These are phyloP conservation scores for Tachypleus tridentatus DNA, from an alignment of 1,140 invertebrate genomes.

Conservation along the genomic window DNA sequence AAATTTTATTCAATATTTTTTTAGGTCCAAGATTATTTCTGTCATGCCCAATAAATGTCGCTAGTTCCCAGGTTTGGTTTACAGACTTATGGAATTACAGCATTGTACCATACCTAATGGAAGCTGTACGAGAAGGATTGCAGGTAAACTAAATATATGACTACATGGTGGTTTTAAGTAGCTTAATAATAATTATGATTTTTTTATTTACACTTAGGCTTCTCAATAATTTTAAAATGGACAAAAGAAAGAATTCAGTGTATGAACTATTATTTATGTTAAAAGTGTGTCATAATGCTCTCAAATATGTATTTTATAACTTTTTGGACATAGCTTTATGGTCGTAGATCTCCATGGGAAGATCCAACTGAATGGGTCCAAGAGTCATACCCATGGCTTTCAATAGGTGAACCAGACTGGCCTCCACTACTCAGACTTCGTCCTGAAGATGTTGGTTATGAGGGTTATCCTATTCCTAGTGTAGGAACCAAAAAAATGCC, in stretches of 20 bases:
- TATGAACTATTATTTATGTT: too few relatives aligned
- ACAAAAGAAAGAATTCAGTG: too few relatives aligned
- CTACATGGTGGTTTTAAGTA: too few relatives aligned
- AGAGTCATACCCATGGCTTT: constrained; percentile 77
- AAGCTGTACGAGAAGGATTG: constrained; percentile 82
- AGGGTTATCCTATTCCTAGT: constrained; percentile 33
- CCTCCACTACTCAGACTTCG: constrained; percentile 39
- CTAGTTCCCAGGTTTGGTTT: constrained; percentile 82
- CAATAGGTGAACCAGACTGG: constrained; percentile 4
- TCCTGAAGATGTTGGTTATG: constrained; percentile 59
- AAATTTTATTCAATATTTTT: constrained; percentile 11
- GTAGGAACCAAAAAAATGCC: constrained; percentile 16
- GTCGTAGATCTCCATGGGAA: constrained; percentile 39
- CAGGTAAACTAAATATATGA: constrained; percentile 34
- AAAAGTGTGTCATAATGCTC: too few relatives aligned
- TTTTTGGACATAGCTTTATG: constrained; percentile 41
- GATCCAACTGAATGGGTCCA: constrained; percentile 81
- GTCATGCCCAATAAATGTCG: constrained; percentile 55
- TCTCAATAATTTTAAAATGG: too few relatives aligned
- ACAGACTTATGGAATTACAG: constrained; percentile 97
- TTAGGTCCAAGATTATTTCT: constrained; percentile 55
- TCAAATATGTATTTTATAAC: too few relatives aligned
- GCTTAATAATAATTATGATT: too few relatives aligned
- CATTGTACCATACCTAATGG: constrained; percentile 81
- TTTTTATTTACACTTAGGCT: too few relatives aligned